A percentile compares a stretch with the other conserved stretches of the same genome.
These are phyloP conservation scores for Anastatus disparis DNA, from an alignment of 1,140 invertebrate species.

Conservation along the genomic window DNA sequence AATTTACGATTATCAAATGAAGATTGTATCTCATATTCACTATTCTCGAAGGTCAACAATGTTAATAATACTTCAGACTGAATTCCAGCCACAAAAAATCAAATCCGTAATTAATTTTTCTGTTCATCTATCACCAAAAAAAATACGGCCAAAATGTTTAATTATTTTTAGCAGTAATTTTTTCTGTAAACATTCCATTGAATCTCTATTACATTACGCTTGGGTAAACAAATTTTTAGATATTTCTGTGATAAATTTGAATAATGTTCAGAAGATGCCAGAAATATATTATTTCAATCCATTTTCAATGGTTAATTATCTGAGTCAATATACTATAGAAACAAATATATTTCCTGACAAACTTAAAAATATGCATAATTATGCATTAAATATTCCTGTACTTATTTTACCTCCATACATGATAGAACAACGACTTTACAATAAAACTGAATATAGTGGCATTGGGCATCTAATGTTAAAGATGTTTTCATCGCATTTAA, in stretches of 20 bases:
- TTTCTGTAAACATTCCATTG: neutral
- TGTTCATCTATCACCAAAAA: too few relatives aligned
- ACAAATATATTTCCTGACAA: slow-evolving; percentile 5
- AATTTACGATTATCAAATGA: too few relatives aligned
- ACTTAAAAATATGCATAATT: neutral
- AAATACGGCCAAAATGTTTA: too few relatives aligned
- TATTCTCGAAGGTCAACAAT: too few relatives aligned
- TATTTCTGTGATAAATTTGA: neutral
- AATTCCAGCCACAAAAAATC: too few relatives aligned
- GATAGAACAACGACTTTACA: neutral
- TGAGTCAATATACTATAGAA: neutral
- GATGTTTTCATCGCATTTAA: neutral
- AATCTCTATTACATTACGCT: neutral
- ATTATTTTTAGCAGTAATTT: neutral
- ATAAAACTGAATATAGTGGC: neutral
- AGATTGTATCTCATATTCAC: too few relatives aligned
- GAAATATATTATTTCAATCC: neutral
- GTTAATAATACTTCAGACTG: too few relatives aligned
- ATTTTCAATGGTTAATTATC: neutral
- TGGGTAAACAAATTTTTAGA: slow-evolving; percentile 2
- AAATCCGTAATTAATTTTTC: too few relatives aligned
- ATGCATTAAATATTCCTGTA: neutral
- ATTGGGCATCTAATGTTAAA: neutral
- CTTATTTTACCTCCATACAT: slow-evolving; percentile 11
- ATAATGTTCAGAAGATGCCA: neutral